Base-by-base conservation (phyloP, 2,888 invertebrate species). In the Latheticus oryzae region DNA sequence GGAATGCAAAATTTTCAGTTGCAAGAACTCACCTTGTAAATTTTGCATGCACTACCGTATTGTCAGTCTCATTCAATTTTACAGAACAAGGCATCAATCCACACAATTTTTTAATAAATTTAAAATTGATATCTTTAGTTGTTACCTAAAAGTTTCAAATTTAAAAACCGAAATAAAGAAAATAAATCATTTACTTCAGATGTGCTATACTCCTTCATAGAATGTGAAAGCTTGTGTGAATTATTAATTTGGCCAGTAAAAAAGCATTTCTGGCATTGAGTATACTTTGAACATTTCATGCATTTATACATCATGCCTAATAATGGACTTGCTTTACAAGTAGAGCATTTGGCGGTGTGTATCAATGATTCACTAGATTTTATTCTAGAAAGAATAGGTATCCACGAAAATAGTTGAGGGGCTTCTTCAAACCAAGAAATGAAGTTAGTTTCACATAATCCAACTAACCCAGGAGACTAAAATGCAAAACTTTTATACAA, bases 221-320 rank as follows among this genome's bases (percentile, higher is more conserved):
- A 83, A 76, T 89, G 89, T 35, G 82, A 82, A 28, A 85, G 72
- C 74, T 87, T 88, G 72, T 89, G 89, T 21, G 83, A 82, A 66
- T 82, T 81, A 56, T 81, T 84, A 15, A 77, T 79, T 66, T 81
- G 79, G 1, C 86, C 87, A 52, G 81, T 80, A 55, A 88, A 83
- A 75, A 88, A 89, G 74, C 89, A 89, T 19, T 80, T 78, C 73
- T 88, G 88, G 69, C 89, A 89, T 65, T 87, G 83, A 68, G 85
- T 84, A 70, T 86, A 88, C 56, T 82, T 82, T 23, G 85, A 80
- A 72, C 87, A 89, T 67, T 83, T 83, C 47, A 86, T 73, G 74
- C 88, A 89, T 58, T 82, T 82, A 74, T 88, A 89, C 54, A 85
- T 80, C 53, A 83, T 77, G 7, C 88, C 88, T 64, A 81, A 76